Evolutionary conservation across 2,797 vertebrate species (phyloP).

Genomic region (Dermochelys coriacea): DNA sequence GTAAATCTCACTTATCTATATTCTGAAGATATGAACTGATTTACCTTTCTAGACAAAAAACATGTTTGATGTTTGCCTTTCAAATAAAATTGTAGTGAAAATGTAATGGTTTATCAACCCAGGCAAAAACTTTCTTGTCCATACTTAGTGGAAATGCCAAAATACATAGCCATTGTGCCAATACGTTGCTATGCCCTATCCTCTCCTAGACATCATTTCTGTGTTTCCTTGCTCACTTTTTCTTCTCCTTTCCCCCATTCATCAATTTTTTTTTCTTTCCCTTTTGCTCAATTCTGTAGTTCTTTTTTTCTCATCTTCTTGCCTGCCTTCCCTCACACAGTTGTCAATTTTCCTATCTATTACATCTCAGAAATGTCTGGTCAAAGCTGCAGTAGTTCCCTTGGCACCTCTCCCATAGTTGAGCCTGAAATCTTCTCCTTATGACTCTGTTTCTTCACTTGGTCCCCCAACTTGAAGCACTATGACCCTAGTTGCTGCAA

Average conservation of each 20-base stretch:
- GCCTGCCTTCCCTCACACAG: not conserved
- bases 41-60: too few relatives aligned
- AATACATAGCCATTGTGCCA: not conserved
- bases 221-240: not conserved
- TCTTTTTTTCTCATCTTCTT: accelerated
- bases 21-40: too few relatives aligned
- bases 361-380: not conserved
- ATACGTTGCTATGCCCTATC: too few relatives aligned
- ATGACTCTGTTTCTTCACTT: not conserved
- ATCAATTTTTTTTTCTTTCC: not conserved
- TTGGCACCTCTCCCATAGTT: not conserved
- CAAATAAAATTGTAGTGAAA: too few relatives aligned
- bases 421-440: not conserved
- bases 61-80: too few relatives aligned
- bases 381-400: not conserved
- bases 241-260: not conserved
- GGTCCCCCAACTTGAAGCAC: not conserved
- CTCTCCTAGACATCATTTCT: too few relatives aligned
- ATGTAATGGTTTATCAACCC: too few relatives aligned
- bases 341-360: not conserved
- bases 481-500: not conserved
- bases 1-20: too few relatives aligned
- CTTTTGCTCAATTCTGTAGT: accelerated
- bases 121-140: too few relatives aligned
- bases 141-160: not conserved